phyloP scores from a whole-genome alignment of 2,113 vertebrate genomes.

The Hippocampus abdominalis region DNA sequence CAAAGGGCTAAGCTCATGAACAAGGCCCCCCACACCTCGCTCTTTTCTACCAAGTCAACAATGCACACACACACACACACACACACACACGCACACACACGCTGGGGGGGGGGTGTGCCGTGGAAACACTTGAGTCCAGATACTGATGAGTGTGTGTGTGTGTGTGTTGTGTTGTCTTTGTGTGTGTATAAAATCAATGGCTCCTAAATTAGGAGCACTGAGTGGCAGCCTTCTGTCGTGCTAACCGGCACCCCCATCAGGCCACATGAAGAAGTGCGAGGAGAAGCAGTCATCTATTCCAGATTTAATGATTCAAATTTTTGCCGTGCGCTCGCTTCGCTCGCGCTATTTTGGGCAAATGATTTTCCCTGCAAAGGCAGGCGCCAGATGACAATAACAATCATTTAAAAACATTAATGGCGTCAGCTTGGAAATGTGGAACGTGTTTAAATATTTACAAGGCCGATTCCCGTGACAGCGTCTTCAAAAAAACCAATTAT shows the following conservation, averaged over 20 bases:
- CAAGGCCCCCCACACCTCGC: slow-evolving; percentile 56
- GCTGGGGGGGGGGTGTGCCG: slow-evolving; percentile 74
- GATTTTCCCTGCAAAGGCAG: slow-evolving; percentile 55
- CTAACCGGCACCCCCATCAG: slow-evolving; percentile 86
- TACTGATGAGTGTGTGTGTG: slow-evolving; percentile 98
- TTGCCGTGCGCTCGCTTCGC: slow-evolving; percentile 13
- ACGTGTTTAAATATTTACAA: slow-evolving; percentile 79
- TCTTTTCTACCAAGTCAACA: slow-evolving; percentile 84
- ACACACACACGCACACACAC: not conserved
- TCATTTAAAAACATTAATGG: slow-evolving; percentile 69
- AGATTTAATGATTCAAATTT: not conserved
- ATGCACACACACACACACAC: slow-evolving; percentile 64
- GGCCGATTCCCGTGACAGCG: slow-evolving; percentile 75
- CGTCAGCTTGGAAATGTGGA: slow-evolving; percentile 68
- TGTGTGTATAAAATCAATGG: slow-evolving; percentile 93
- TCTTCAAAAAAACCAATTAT: slow-evolving; percentile 82
- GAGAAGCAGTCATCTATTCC: slow-evolving; percentile 3
- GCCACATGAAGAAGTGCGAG: slow-evolving; percentile 28
- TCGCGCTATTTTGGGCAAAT: slow-evolving; percentile 38
- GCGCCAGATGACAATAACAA: slow-evolving; percentile 61
- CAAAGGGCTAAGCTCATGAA: slow-evolving; percentile 27
- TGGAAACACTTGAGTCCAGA: slow-evolving; percentile 94
- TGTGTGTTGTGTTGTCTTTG: slow-evolving; percentile 70
- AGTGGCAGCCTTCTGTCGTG: slow-evolving; percentile 85
- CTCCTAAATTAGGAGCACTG: slow-evolving; percentile 90